These are phyloP conservation scores for Hassar affinis DNA, from an alignment of 2,113 vertebrate genomes.

Conservation along the genomic window DNA sequence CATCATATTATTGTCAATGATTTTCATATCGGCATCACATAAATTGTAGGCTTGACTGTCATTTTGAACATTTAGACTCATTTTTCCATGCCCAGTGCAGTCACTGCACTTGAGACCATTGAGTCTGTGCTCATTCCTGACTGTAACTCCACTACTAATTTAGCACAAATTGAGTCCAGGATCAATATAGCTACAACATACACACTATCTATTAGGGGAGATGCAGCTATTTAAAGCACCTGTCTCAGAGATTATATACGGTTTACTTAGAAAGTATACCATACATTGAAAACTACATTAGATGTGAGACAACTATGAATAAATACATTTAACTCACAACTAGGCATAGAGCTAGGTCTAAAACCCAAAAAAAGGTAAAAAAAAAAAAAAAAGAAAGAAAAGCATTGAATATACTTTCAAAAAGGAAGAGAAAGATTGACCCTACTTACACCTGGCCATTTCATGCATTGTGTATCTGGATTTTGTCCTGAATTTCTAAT, in stretches of 20 bases:
- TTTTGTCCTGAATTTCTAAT: too few species aligned
- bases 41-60: conserved; percentile 41
- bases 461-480: neutral
- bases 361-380: neutral
- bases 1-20: neutral
- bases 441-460: neutral
- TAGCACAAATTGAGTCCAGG: conserved; percentile 59
- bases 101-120: conserved; percentile 45
- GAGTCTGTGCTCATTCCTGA: conserved; percentile 52
- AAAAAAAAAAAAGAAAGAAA: neutral
- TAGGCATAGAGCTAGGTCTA: neutral
- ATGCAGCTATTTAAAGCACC: conserved; percentile 1
- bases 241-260: neutral
- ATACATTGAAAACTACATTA: conserved; percentile 22
- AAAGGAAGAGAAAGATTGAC: neutral
- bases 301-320: conserved; percentile 36
- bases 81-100: too few species aligned
- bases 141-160: conserved; percentile 63
- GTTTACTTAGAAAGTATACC: conserved; percentile 6
- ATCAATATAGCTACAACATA: conserved; percentile 67
- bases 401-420: neutral
- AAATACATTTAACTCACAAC: conserved; percentile 37
- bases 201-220: conserved; percentile 47
- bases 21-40: conserved; percentile 28
- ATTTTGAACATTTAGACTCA: neutral